These are phyloP conservation scores for Trissolcus japonicus DNA, from an alignment of 2,888 invertebrate genomes.

Conservation along the genomic window DNA sequence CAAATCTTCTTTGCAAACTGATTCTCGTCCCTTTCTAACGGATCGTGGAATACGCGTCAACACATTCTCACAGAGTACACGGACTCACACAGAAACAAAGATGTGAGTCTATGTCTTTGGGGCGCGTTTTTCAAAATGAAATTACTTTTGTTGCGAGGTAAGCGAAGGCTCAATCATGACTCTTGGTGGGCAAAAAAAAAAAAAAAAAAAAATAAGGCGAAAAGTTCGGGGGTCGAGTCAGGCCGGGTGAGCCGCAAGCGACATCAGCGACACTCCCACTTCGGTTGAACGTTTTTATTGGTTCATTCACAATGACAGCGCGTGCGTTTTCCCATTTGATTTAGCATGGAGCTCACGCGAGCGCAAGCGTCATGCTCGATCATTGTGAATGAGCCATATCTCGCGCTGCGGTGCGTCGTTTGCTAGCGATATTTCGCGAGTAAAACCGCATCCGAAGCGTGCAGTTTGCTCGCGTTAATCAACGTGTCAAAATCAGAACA, in stretches of 20 bases:
- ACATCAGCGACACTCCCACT: slow-evolving; percentile 63
- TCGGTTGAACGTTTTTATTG: slow-evolving; percentile 49
- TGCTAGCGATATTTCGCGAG: slow-evolving; percentile 23
- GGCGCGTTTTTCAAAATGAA: slow-evolving; percentile 25
- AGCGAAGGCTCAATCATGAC: background rate
- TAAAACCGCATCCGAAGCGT: slow-evolving; percentile 42
- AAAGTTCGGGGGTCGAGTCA: slow-evolving; percentile 12
- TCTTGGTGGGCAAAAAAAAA: background rate
- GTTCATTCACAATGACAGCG: background rate
- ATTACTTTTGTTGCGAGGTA: slow-evolving; percentile 3
- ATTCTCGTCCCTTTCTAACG: slow-evolving; percentile 20
- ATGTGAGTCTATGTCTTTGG: slow-evolving; percentile 3
- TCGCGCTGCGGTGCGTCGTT: slow-evolving; percentile 45
- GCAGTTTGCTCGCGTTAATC: slow-evolving; percentile 59
- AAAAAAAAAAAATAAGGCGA: background rate
- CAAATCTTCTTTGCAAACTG: slow-evolving; percentile 7
- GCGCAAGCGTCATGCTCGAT: too few species aligned
- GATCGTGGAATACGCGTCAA: background rate
- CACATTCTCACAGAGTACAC: background rate
- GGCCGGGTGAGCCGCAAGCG: slow-evolving; percentile 36
- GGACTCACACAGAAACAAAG: slow-evolving; percentile 1
- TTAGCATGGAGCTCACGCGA: too few species aligned
- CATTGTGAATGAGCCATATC: slow-evolving; percentile 13
- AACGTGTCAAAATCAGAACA: slow-evolving; percentile 64
- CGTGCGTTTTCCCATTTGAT: background rate